Evolutionary conservation across 2,888 invertebrate species (phyloP).

Genomic region (Caenorhabditis uteleia): DNA sequence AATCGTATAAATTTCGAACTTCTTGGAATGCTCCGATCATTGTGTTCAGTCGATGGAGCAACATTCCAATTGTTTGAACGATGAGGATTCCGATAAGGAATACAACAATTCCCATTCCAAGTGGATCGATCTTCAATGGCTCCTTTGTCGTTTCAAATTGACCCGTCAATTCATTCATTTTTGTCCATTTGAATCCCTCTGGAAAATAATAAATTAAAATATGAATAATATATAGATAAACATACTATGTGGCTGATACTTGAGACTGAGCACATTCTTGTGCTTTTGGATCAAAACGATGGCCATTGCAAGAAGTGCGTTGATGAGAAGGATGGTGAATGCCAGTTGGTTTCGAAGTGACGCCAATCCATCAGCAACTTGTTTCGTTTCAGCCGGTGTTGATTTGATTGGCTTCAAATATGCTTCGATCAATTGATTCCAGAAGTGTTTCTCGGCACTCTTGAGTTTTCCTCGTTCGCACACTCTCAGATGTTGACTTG

Average conservation of each 20-base stretch:
- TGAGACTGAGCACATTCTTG: constrained; percentile 82
- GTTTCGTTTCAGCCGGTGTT: constrained; percentile 53
- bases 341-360: constrained; percentile 88
- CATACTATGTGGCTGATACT: constrained; percentile 55
- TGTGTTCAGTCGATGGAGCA: constrained; percentile 97
- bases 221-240: neutral
- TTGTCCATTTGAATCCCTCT: constrained; percentile 64
- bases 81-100: constrained; percentile 66
- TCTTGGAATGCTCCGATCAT: constrained; percentile 72
- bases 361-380: constrained; percentile 78
- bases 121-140: constrained; percentile 80
- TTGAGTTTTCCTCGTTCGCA: constrained; percentile 65
- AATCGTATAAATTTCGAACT: constrained; percentile 57
- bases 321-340: constrained; percentile 96
- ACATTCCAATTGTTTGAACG: constrained; percentile 76
- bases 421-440: constrained; percentile 67
- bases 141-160: constrained; percentile 60
- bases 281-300: constrained; percentile 97
- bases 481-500: constrained; percentile 52
- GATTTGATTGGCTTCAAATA: constrained; percentile 66
- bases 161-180: constrained; percentile 66
- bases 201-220: constrained; percentile 18
- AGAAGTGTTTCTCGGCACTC: constrained; percentile 75
- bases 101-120: constrained; percentile 76
- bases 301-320: constrained; percentile 96